Conservation (phyloP, 2,888 invertebrate species). For the Perizoma flavofasciatum region DNA sequence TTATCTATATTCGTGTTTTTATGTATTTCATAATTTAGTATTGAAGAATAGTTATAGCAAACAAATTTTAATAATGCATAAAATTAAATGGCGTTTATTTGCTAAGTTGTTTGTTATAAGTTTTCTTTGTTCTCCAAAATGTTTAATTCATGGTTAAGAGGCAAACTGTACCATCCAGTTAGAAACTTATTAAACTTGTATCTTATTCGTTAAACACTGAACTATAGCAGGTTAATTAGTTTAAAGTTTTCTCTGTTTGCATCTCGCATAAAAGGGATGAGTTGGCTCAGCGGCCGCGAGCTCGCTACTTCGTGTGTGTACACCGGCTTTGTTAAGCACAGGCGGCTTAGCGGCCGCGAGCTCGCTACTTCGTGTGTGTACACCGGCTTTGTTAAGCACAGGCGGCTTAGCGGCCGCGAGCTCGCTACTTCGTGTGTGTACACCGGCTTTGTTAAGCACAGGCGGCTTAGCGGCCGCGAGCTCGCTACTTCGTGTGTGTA, state of each 20-base stretch:
- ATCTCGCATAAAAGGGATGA: conserved; percentile 7
- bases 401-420: conserved; percentile 10
- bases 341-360: conserved; percentile 10
- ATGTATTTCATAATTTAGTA: neutral
- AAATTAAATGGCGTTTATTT: too few relatives aligned
- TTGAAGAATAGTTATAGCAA: too few relatives aligned
- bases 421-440: conserved; percentile 9
- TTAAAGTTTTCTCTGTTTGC: conserved; percentile 11
- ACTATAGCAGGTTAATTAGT: conserved; percentile 20
- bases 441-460: conserved; percentile 5
- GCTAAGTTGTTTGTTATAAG: too few relatives aligned
- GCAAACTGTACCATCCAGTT: conserved; percentile 11
- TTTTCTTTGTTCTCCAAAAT: neutral
- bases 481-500: conserved; percentile 9
- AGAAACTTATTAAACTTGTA: conserved; percentile 15
- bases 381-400: conserved; percentile 5
- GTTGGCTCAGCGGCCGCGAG: conserved; percentile 20
- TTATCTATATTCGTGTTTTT: too few relatives aligned
- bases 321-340: conserved; percentile 5
- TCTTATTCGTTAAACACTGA: conserved; percentile 12
- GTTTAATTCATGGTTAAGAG: neutral
- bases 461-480: conserved; percentile 10
- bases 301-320: conserved; percentile 9
- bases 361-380: conserved; percentile 9
- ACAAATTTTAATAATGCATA: too few relatives aligned